phyloP scores from a whole-genome alignment of 2,113 vertebrate genomes.

The Aegypius monachus region DNA sequence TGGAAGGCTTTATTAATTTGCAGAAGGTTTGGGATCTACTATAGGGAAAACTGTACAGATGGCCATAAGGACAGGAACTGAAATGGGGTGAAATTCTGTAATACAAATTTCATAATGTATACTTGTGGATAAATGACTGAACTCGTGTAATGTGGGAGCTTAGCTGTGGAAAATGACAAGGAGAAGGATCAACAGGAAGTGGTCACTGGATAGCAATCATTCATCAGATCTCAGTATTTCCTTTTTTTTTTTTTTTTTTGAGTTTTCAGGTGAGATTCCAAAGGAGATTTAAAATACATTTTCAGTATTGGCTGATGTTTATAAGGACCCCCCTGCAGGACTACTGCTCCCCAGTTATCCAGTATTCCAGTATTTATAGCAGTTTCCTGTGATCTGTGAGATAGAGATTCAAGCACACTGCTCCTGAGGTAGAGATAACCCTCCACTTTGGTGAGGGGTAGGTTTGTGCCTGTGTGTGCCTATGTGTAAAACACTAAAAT shows the following conservation, averaged over 20 bases:
- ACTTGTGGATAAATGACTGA: not conserved
- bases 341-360: not conserved
- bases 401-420: not conserved
- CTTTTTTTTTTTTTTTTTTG: not conserved
- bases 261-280: not conserved
- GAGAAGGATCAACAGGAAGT: not conserved
- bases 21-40: not conserved
- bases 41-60: not conserved
- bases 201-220: not conserved
- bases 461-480: not conserved
- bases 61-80: not conserved
- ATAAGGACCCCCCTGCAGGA: accelerated
- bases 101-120: not conserved
- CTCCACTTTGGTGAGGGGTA: not conserved
- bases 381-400: not conserved
- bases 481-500: not conserved
- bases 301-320: not conserved
- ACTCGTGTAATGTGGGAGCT: not conserved
- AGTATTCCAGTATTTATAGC: not conserved
- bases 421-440: not conserved
- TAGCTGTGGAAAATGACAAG: not conserved
- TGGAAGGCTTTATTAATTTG: not conserved
- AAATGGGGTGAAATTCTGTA: not conserved
- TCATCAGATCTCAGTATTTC: not conserved
- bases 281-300: not conserved